Base-by-base conservation (phyloP, 2,797 vertebrate genomes). In the Esox masquinongy region DNA sequence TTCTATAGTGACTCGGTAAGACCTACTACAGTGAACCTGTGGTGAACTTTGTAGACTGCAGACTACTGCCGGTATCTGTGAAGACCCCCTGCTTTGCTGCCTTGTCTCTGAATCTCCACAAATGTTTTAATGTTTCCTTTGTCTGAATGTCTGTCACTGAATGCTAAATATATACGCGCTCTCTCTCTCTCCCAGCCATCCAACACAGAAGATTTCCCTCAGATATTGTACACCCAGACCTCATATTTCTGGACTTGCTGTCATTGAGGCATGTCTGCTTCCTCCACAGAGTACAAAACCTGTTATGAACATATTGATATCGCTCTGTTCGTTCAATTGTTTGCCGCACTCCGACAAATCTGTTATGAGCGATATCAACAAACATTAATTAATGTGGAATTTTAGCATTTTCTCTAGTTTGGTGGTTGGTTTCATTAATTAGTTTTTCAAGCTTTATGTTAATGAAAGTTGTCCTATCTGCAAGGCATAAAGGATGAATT, bases 341-440 rank as follows among this genome's bases (percentile, higher is more conserved):
- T 51, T 68, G 6, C 61, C 3, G 0, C 26, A 68, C 43, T 24
- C 22, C 47, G 47, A 74, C 47, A 34, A 43, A 47, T 67, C 63
- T 14, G 26, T 19, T 36, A 49, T 68, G 11, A 53, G 26, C 56
- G 67, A 51, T 53, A 68, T 53, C 64, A 74, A 74, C 64, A 74
- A 68, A 68, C 64, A 53, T 29, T 67, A 15, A 67, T 51, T 68
- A 7, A 51, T 68, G 29, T 68, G 24, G 22, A 29, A 49, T 16
- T 7, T 29, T 31, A 16, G 47, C 8, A 4, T 26, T 34, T 26
- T 53, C n/a, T n/a, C 9, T 43, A 17, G 31, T 71, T 26, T 19
- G 24, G 49, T 29, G 2, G 22, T 50, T 50, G 12, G 17, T 50
- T 49, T 50, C 9, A 1, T 24, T 5, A 43, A 47, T 24, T 6